A percentile compares a stretch with the other conserved stretches of the same genome.
phyloP scores from a whole-genome alignment of 2,113 vertebrate genomes.

The Pimephales promelas region DNA sequence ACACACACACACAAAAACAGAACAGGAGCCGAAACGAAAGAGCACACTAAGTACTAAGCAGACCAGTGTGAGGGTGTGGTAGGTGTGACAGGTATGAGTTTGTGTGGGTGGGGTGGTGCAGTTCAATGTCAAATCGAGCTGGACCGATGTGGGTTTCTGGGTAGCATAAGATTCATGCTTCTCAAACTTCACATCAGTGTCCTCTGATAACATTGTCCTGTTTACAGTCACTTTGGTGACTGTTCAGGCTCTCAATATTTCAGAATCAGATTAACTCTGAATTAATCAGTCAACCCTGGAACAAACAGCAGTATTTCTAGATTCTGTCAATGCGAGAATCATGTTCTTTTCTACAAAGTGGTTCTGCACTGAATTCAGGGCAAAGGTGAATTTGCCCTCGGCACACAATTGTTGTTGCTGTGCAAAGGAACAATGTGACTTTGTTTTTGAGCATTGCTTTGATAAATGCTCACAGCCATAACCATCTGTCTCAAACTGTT shows the following conservation, averaged over 20 bases:
- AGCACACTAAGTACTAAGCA: conserved; percentile 2
- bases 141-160: background rate
- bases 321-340: background rate
- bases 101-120: background rate
- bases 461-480: background rate
- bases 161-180: background rate
- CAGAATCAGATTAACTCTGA: background rate
- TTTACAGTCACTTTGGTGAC: conserved; percentile 24
- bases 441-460: background rate
- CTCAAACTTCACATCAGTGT: background rate
- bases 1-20: too few species aligned
- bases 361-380: conserved; percentile 17
- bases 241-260: background rate
- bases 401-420: conserved; percentile 3
- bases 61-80: conserved; percentile 3
- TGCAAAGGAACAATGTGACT: background rate
- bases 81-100: background rate
- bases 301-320: background rate
- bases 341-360: background rate
- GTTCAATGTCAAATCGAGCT: background rate
- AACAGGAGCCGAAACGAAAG: background rate
- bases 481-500: background rate
- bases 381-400: background rate
- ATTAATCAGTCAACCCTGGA: background rate
- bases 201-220: background rate